Evolutionary conservation across 2,888 invertebrate species (phyloP), one percentile per base, ranked within the genome.

Genomic region (Eupithecia subumbrata): DNA sequence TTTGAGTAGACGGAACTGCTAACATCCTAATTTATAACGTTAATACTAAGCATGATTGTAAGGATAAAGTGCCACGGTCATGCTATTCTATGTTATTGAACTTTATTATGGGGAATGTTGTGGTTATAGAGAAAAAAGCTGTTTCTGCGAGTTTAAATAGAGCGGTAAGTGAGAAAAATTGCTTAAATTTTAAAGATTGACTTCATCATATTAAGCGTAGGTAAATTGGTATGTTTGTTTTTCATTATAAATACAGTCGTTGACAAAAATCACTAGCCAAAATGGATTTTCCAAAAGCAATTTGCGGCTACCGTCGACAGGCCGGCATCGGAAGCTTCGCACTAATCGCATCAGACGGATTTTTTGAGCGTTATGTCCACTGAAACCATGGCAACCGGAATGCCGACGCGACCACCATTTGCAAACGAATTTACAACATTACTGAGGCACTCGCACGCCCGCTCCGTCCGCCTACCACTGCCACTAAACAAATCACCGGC

Each of bases 11-110:
- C 88, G 83, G 85, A 84, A 86, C 85, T 90, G 87, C 86, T 93
- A 91, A 94, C 91, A 88, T 93, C 90, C 93, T 93, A 91, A 94
- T 94, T 94, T 94, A 94, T 94, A 93, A 93, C 93, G 89, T 92
- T 94, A 93, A 94, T 94, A 93, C 91, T 85, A 87, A 56, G 25
- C 86, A 89, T 91, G 90, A 92, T 90, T 87, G 90, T 88, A 34
- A 71, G 30, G 74, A 48, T 69, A 69, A 48, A 48, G 69, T 69
- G 48, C 48, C 34, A 43, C 12, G 25, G 43, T 2, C 68, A n/a
- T 68, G 22, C 43, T 9, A 25, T 68, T 68, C 68, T 68, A 71
- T 66, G 66, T 70, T 52, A 66, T 43, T 64, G 45, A 16, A 63
- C 69, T 69, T n/a, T 37, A 45, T 69, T 69, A 22, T 63, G 18